Percentiles rank a stretch among this genome's conserved stretches.
Evolutionary conservation across 53 echinoderm and acorn worm genomes (phyloP).

Genomic region (Astropecten irregularis): DNA sequence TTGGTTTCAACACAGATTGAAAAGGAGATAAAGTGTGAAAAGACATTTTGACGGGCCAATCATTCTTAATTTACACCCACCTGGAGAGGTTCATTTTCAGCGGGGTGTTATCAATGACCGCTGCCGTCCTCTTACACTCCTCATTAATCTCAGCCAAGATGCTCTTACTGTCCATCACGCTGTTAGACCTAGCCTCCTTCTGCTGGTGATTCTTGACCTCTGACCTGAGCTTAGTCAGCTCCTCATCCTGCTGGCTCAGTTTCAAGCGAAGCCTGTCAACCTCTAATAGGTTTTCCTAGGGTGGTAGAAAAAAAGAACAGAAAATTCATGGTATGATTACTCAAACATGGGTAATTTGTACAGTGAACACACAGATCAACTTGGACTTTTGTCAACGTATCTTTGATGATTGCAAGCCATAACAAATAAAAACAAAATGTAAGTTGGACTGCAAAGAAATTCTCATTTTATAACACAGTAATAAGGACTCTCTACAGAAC

Average conservation of each 20-base stretch:
- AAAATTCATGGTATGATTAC: no score
- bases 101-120: constrained; percentile 63
- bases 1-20: no score
- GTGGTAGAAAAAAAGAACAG: neutral
- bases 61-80: no score
- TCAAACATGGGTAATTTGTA: no score
- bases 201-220: constrained; percentile 81
- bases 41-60: no score
- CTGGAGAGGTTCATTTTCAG: constrained; percentile 55
- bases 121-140: constrained; percentile 83
- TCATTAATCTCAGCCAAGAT: constrained; percentile 84
- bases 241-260: constrained; percentile 81
- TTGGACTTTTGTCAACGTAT: neutral
- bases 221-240: constrained; percentile 76
- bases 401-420: neutral
- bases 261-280: constrained; percentile 71
- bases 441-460: no score
- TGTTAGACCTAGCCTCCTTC: constrained; percentile 48
- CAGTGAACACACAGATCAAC: no score
- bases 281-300: constrained; percentile 83
- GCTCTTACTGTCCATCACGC: constrained; percentile 57
- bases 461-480: no score
- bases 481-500: no score
- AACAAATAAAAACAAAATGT: no score
- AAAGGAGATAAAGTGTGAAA: no score